Evolutionary conservation across 2,113 vertebrate species (phyloP).

Genomic region (Phylloscopus trochilus): DNA sequence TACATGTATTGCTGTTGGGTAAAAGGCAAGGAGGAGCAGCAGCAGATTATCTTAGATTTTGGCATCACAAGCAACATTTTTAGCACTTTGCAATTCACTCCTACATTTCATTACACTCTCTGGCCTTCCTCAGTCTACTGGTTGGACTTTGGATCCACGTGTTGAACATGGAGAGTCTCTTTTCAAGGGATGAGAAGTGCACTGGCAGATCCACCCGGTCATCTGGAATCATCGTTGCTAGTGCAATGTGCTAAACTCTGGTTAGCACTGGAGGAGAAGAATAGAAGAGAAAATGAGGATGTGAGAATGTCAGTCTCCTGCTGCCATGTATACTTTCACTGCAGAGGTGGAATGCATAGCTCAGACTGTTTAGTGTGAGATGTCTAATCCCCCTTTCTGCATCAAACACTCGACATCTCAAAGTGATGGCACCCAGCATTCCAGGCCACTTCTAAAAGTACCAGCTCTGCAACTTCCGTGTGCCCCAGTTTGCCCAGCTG

Average conservation of each 20-base stretch:
- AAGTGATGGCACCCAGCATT: background rate
- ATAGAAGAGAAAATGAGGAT: background rate
- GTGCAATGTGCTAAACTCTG: background rate
- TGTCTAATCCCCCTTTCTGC: background rate
- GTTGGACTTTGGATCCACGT: background rate
- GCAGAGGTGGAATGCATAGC: background rate
- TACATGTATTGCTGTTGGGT: fast-evolving
- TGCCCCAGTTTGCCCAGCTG: background rate
- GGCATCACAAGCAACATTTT: background rate
- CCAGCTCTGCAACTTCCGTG: background rate
- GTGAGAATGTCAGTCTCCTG: background rate
- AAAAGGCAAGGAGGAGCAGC: background rate
- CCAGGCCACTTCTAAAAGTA: background rate
- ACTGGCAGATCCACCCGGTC: background rate
- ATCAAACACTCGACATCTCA: background rate
- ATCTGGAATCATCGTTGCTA: background rate
- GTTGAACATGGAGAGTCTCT: background rate
- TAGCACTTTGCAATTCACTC: background rate
- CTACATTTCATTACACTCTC: background rate
- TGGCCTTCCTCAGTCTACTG: background rate
- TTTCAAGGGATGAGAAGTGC: background rate
- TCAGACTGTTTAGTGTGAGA: background rate
- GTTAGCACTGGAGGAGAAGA: background rate
- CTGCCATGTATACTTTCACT: background rate
- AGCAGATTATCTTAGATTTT: background rate